phyloP scores from a whole-genome alignment of 1,140 invertebrate genomes.

The Planococcus citri region DNA sequence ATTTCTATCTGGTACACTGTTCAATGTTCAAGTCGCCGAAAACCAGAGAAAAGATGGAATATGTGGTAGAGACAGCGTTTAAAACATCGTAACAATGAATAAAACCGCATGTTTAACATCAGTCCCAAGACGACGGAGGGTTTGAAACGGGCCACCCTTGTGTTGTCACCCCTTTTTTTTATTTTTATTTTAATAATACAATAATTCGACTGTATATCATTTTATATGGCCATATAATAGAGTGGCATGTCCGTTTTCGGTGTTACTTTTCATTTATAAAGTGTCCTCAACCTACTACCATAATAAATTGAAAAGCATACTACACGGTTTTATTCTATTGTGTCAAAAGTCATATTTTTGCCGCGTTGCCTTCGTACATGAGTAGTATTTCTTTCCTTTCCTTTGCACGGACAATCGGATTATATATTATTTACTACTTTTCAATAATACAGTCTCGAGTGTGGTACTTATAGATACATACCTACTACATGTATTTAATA shows the following conservation, averaged over 20 bases:
- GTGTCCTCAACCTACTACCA: conserved; percentile 18
- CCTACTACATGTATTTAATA: conserved; percentile 8
- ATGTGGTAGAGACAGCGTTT: too few relatives aligned
- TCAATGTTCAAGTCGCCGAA: too few relatives aligned
- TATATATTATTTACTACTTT: conserved; percentile 17
- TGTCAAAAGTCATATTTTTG: conserved; percentile 19
- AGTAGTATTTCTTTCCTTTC: not conserved
- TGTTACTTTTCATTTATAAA: conserved; percentile 19
- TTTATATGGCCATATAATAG: conserved; percentile 18
- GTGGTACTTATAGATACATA: conserved; percentile 5
- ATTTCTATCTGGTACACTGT: too few relatives aligned
- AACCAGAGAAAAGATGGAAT: too few relatives aligned
- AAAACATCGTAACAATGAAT: not conserved
- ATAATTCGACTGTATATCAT: conserved; percentile 19
- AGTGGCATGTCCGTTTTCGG: conserved; percentile 11
- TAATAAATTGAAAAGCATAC: conserved; percentile 20
- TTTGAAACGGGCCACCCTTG: conserved; percentile 15
- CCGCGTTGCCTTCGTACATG: not conserved
- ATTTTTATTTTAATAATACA: conserved; percentile 21
- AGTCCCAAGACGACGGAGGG: not conserved
- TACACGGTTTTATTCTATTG: conserved; percentile 15
- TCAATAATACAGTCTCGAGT: not conserved
- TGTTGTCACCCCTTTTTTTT: conserved; percentile 19
- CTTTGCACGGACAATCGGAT: conserved; percentile 10
- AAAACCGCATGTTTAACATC: conserved; percentile 11